phyloP scores from a whole-genome alignment of 2,888 invertebrate species.

The Chrysodeixis includens region DNA sequence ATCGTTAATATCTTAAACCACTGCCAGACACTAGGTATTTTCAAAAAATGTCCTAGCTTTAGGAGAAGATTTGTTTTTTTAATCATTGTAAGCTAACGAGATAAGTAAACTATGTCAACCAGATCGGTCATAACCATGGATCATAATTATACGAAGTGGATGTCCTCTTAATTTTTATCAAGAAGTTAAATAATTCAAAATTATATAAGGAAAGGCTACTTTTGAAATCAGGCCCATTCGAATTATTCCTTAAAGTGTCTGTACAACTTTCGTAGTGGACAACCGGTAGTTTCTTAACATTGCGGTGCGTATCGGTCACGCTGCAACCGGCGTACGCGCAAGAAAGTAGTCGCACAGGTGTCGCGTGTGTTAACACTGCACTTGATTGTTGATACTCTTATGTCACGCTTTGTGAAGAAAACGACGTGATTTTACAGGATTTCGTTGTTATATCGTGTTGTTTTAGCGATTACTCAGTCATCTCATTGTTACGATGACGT shows the following conservation, averaged over 20 bases:
- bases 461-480: slow-evolving; percentile 17
- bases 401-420: slow-evolving; percentile 43
- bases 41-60: background rate
- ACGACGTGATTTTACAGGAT: slow-evolving; percentile 14
- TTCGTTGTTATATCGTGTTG: slow-evolving; percentile 17
- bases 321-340: slow-evolving; percentile 46
- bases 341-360: slow-evolving; percentile 66
- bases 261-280: slow-evolving; percentile 37
- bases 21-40: background rate
- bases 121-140: background rate
- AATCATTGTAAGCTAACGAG: background rate
- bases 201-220: slow-evolving; percentile 21
- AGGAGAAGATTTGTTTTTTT: background rate
- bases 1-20: background rate
- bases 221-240: slow-evolving; percentile 23
- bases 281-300: slow-evolving; percentile 33
- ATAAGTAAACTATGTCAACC: background rate
- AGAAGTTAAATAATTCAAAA: slow-evolving; percentile 1
- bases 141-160: background rate
- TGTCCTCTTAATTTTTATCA: background rate
- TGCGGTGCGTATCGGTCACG: slow-evolving; percentile 33
- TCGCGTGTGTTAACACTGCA: slow-evolving; percentile 54
- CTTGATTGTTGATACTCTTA: slow-evolving; percentile 62
- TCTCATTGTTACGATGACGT: slow-evolving; percentile 9
- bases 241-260: slow-evolving; percentile 25